Evolutionary conservation across 2,888 invertebrate genomes (phyloP).

Genomic region (Neoascia interrupta): DNA sequence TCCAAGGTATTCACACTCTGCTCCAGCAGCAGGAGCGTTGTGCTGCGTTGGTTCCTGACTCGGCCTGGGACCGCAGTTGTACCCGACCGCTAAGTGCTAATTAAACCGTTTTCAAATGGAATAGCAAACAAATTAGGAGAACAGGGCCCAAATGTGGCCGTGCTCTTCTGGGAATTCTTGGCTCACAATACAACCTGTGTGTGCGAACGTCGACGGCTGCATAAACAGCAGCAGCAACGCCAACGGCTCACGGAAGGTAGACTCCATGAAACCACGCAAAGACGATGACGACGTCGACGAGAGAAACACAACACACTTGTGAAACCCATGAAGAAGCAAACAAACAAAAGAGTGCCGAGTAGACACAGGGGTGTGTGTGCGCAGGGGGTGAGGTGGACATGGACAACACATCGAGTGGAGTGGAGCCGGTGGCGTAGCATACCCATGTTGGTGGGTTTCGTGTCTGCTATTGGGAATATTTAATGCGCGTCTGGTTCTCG

Average conservation of each 20-base stretch:
- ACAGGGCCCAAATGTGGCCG: constrained; percentile 43
- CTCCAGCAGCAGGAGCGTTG: constrained; percentile 11
- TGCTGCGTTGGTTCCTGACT: constrained; percentile 9
- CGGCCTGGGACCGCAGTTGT: constrained; percentile 3
- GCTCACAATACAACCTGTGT: constrained; percentile 19
- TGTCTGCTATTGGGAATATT: constrained; percentile 67
- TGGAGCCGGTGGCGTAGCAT: background rate
- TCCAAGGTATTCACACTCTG: constrained; percentile 54
- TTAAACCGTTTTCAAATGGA: constrained; percentile 68
- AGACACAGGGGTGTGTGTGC: background rate
- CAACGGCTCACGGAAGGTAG: constrained; percentile 16
- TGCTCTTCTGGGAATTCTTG: constrained; percentile 59
- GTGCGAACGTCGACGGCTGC: constrained; percentile 41
- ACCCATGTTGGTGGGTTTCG: constrained; percentile 12
- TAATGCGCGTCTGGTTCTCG: constrained; percentile 69
- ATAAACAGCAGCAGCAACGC: constrained; percentile 53
- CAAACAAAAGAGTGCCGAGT: constrained; percentile 4
- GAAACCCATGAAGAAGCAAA: constrained; percentile 25
- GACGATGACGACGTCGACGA: constrained; percentile 23
- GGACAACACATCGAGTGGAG: constrained; percentile 10
- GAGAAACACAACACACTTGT: constrained; percentile 29
- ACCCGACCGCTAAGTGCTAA: constrained; percentile 65
- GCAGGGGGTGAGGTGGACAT: constrained; percentile 38
- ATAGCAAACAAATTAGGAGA: constrained; percentile 68
- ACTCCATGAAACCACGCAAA: constrained; percentile 14